Evolutionary conservation across 2,113 vertebrate genomes (phyloP), one percentile per base, ranked within the genome.

Genomic region (Marmota flaviventris): DNA sequence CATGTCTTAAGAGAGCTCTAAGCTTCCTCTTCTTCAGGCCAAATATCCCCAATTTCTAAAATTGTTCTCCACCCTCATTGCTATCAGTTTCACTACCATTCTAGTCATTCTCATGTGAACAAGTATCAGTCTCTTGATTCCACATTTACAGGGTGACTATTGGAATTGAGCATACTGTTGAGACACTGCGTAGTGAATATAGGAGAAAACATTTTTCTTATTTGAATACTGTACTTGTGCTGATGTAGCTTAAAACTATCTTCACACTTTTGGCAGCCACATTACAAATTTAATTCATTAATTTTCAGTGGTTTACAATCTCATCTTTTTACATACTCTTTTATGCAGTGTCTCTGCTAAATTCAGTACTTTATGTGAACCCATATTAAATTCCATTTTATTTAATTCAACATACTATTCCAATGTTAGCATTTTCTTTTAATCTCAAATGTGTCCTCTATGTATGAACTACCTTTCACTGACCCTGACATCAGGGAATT

Each of bases 401-500:
- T 77, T 72, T 89, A 56, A 85, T 56, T 85, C 27, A 79, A 69
- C 25, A 48, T 81, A 20, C 90, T 85, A 77, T 65, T 83, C 53
- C n/a, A 65, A 85, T 13, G 42, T 65, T 81, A 79, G 65, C 11
- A 29, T 45, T 67, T 70, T 34, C 93, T 78, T 78, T 61, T n/a
- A 24, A 27, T 86, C 27, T 18, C 69, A 37, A 77, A 37, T 93
- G 42, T 85, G 7, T 75, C 37, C 14, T 56, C 13, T 73, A 10
- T 79, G 18, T 93, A 4, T 48, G 45, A 85, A 14, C 24, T 58
- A 22, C 89, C 37, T 90, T 94, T 70, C 32, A 58, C 29, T 87
- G 94, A 95, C 58, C n/a, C 56, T 87, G 56, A 67, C 45, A 32
- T 75, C n/a, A 85, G 42, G 37, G 85, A 79, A 45, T 90, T 96